These are phyloP conservation scores for Saccostrea glomerata DNA, from an alignment of 1,140 invertebrate species.

Conservation along the genomic window DNA sequence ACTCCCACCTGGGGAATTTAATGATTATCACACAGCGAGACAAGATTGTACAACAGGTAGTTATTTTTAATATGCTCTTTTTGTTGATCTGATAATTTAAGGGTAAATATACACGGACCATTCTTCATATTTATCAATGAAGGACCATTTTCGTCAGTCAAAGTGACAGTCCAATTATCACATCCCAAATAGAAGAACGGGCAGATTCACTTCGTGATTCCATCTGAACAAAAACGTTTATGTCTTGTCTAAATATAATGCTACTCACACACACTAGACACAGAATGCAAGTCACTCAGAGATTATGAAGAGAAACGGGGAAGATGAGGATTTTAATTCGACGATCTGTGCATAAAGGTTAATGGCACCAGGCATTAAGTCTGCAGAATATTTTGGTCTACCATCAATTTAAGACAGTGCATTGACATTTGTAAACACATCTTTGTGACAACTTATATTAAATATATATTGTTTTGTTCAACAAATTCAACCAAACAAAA, in stretches of 20 bases:
- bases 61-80: background rate
- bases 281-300: too few relatives aligned
- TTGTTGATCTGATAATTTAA: background rate
- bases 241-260: background rate
- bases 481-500: too few relatives aligned
- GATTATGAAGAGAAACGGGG: too few relatives aligned
- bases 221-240: background rate
- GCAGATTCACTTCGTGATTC: background rate
- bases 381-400: too few relatives aligned
- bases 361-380: too few relatives aligned
- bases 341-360: too few relatives aligned
- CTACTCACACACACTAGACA: too few relatives aligned
- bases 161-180: conserved; percentile 17
- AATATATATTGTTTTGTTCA: too few relatives aligned
- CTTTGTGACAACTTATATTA: too few relatives aligned
- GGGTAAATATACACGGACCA: background rate
- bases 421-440: too few relatives aligned
- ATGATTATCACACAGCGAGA: background rate
- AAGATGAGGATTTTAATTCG: too few relatives aligned
- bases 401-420: too few relatives aligned
- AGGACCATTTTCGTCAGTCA: background rate
- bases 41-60: background rate
- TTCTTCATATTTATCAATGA: conserved; percentile 14
- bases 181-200: background rate
- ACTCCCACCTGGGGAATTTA: conserved; percentile 24